phyloP scores from a whole-genome alignment of 2,797 vertebrate genomes.

The Ctenochaetus hawaiiensis region DNA sequence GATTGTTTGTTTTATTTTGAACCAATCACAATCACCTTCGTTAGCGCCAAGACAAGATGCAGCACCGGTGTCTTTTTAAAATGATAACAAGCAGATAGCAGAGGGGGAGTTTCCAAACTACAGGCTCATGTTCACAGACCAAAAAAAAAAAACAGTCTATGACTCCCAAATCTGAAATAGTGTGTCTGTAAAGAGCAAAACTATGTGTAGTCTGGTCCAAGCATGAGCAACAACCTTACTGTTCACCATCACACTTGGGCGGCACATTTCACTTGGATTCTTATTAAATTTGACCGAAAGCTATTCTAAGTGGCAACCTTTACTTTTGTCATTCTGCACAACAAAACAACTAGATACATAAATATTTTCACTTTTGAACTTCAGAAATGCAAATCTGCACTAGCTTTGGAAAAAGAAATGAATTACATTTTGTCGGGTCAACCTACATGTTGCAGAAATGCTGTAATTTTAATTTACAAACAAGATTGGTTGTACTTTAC shows the following conservation, averaged over 20 bases:
- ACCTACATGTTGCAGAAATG: neutral
- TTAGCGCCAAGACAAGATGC: too few species aligned
- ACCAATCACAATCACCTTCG: too few species aligned
- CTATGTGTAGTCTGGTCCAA: constrained; percentile 2
- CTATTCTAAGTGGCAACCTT: neutral
- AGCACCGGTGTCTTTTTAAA: too few species aligned
- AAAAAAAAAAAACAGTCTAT: neutral
- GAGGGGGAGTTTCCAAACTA: too few species aligned
- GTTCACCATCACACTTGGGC: neutral
- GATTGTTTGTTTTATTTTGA: too few species aligned
- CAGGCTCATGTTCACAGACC: too few species aligned
- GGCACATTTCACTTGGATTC: neutral
- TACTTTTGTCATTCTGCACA: neutral
- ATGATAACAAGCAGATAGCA: too few species aligned
- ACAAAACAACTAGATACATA: neutral
- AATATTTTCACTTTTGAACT: neutral
- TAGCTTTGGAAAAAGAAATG: neutral
- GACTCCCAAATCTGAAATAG: neutral
- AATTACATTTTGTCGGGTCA: neutral
- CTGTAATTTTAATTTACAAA: neutral
- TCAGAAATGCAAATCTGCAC: too few species aligned
- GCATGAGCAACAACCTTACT: neutral
- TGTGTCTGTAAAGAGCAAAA: neutral
- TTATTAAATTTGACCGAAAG: neutral
- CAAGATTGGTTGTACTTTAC: neutral